A percentile compares a stretch with the other conserved stretches of the same genome.
These are phyloP conservation scores for Enteromius radiatus DNA, from an alignment of 2,797 vertebrate species.

Conservation along the genomic window DNA sequence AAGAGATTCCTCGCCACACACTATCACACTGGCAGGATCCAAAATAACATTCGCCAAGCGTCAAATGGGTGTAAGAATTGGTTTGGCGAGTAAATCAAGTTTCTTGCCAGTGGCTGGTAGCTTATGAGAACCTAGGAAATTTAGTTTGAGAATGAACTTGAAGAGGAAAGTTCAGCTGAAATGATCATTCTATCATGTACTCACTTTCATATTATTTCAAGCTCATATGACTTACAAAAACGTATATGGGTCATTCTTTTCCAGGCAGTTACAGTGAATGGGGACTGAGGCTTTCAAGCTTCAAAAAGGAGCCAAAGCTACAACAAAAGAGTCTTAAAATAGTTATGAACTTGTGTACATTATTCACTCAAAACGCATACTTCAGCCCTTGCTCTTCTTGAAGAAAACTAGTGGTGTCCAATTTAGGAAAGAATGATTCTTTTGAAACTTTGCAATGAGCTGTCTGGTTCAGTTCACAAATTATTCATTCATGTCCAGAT, in stretches of 20 bases:
- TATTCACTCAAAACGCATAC: not conserved
- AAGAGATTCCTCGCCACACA: not conserved
- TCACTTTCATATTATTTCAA: not conserved
- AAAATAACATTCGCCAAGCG: not conserved
- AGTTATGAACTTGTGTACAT: too few species aligned
- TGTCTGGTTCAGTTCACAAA: too few species aligned
- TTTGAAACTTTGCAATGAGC: not conserved
- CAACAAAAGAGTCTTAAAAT: too few species aligned
- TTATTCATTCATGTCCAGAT: too few species aligned
- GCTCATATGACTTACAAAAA: not conserved
- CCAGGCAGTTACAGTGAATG: not conserved
- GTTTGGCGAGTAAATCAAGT: not conserved
- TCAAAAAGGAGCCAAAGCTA: not conserved
- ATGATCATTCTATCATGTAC: not conserved
- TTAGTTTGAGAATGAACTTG: not conserved
- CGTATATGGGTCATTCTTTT: not conserved
- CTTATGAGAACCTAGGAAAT: not conserved
- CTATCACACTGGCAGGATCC: not conserved
- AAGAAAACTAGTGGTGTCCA: not conserved
- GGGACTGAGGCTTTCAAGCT: not conserved
- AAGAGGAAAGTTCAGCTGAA: not conserved
- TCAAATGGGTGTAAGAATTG: not conserved
- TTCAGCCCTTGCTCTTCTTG: not conserved
- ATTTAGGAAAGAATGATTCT: not conserved
- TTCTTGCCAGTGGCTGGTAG: not conserved